These are phyloP conservation scores for Ostrea edulis DNA, from an alignment of 1,140 invertebrate genomes.

Conservation along the genomic window DNA sequence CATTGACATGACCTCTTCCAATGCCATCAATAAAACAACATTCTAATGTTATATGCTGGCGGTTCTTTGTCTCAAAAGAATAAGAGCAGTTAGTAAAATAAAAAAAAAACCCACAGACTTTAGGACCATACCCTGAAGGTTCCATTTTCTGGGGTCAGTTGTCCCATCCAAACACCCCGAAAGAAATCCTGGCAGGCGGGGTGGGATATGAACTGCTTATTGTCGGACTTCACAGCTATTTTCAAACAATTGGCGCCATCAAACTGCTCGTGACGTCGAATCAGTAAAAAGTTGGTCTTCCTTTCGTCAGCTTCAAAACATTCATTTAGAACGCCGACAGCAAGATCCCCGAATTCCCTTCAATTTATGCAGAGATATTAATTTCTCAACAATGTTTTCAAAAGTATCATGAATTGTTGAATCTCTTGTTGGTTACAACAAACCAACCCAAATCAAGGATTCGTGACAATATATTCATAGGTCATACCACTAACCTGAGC, in stretches of 20 bases:
- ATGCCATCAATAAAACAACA: no score
- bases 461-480: no score
- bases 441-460: no score
- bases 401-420: no score
- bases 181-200: conserved; percentile 66
- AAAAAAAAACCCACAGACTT: no score
- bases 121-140: conserved; percentile 22
- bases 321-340: conserved; percentile 66
- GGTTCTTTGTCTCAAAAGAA: background rate
- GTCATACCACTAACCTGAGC: no score
- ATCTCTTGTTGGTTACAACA: no score
- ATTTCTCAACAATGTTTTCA: no score
- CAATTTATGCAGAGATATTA: background rate
- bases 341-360: conserved; percentile 63
- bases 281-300: conserved; percentile 59
- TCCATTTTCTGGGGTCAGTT: conserved; percentile 57
- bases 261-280: conserved; percentile 58
- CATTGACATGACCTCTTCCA: no score
- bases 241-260: conserved; percentile 59
- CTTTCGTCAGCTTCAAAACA: conserved; percentile 66
- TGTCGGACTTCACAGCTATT: conserved; percentile 64
- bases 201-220: conserved; percentile 68
- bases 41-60: no score
- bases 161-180: conserved; percentile 69
- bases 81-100: background rate